Percentiles rank a stretch among this genome's conserved stretches.
These are phyloP conservation scores for Corydoras maculifer DNA, from an alignment of 2,113 vertebrate genomes.

Conservation along the genomic window DNA sequence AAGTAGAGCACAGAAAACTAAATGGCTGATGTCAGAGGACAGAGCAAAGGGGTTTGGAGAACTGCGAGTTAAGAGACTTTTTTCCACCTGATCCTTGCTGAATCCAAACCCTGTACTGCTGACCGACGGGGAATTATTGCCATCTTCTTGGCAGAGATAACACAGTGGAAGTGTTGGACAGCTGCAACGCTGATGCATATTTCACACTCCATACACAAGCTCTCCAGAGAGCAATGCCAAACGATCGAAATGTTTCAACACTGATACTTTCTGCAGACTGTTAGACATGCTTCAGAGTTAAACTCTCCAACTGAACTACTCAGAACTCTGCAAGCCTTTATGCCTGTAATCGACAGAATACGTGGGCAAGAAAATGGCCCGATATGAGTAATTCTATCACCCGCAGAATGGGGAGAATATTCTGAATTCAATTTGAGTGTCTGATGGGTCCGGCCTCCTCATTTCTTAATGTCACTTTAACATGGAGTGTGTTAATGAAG, in stretches of 20 bases:
- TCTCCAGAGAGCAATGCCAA: conserved; percentile 15
- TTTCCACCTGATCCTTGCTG: conserved; percentile 51
- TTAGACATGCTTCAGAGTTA: conserved; percentile 4
- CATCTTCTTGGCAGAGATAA: conserved; percentile 29
- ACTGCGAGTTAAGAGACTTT: conserved; percentile 49
- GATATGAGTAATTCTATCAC: conserved; percentile 44
- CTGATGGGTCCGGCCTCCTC: conserved; percentile 44
- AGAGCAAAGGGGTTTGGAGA: conserved; percentile 25
- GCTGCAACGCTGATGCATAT: conserved; percentile 23
- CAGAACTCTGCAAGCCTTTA: not conserved
- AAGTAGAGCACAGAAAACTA: conserved; percentile 51
- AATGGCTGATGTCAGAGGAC: conserved; percentile 56
- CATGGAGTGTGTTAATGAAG: conserved; percentile 48
- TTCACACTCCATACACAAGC: conserved; percentile 28
- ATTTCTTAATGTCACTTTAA: conserved; percentile 56
- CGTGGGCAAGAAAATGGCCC: conserved; percentile 21
- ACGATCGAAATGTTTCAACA: conserved; percentile 10
- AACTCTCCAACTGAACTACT: conserved; percentile 10
- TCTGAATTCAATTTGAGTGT: conserved; percentile 50
- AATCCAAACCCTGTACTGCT: conserved; percentile 54
- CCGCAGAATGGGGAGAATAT: conserved; percentile 42
- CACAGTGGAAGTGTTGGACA: conserved; percentile 29
- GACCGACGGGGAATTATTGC: conserved; percentile 52
- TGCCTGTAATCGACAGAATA: conserved; percentile 11
- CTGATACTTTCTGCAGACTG: conserved; percentile 17